These are phyloP conservation scores for Erpobdella octoculata DNA, from an alignment of 2,888 invertebrate genomes.

Conservation along the genomic window DNA sequence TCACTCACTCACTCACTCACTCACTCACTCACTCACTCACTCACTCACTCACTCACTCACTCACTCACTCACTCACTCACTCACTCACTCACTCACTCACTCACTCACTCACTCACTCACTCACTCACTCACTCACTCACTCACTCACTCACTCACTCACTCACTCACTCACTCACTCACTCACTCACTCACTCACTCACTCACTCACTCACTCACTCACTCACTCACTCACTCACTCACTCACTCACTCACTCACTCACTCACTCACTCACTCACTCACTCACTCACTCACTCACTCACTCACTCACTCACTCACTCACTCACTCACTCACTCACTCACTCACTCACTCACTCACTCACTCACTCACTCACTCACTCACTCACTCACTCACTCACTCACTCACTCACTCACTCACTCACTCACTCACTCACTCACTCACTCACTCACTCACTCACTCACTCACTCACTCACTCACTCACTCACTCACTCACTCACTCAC, in stretches of 20 bases:
- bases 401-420: neutral
- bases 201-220: neutral
- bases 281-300: neutral
- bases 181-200: neutral
- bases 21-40: slow-evolving; percentile 9
- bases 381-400: neutral
- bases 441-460: neutral
- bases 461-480: neutral
- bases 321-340: neutral
- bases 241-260: neutral
- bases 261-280: neutral
- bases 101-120: slow-evolving; percentile 8
- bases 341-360: neutral
- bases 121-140: slow-evolving; percentile 9
- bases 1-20: slow-evolving; percentile 9
- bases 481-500: slow-evolving; percentile 4
- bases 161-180: slow-evolving; percentile 5
- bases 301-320: neutral
- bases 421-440: neutral
- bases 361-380: neutral
- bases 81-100: slow-evolving; percentile 7
- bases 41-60: slow-evolving; percentile 3
- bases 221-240: neutral
- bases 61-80: neutral
- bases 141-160: slow-evolving; percentile 9